Conservation (phyloP, 2,113 vertebrate genomes). For the Microcebus jonahi region DNA sequence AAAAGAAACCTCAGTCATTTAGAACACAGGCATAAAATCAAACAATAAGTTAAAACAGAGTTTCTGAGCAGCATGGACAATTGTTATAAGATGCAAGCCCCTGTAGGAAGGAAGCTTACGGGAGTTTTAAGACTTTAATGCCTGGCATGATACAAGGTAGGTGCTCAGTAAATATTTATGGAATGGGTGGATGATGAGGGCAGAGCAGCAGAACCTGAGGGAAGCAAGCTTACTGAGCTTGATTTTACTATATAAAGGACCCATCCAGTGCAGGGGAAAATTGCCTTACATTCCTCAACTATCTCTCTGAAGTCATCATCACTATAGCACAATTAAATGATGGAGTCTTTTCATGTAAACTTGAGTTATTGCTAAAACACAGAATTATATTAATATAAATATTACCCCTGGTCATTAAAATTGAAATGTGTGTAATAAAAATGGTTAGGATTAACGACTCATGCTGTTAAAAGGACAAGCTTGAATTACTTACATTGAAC, state of each 20-base stretch:
- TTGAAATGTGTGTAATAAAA: neutral
- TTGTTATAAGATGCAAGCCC: neutral
- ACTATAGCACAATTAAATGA: neutral
- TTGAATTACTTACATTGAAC: slow-evolving; percentile 6
- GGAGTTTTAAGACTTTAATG: neutral
- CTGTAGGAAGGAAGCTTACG: neutral
- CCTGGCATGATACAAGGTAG: neutral
- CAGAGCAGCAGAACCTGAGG: neutral
- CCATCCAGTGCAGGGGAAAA: neutral
- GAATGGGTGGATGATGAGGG: neutral
- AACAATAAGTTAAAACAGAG: neutral
- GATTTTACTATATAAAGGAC: neutral
- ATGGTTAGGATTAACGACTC: neutral
- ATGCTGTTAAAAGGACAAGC: neutral
- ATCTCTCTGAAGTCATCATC: neutral
- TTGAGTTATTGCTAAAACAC: neutral
- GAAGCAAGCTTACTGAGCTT: neutral
- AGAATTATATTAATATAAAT: neutral
- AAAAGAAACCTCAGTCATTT: neutral
- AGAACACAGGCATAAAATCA: neutral
- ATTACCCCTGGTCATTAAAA: neutral
- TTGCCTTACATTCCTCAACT: neutral
- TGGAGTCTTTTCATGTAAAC: neutral
- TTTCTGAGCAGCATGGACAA: neutral
- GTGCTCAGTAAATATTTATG: neutral